Base-by-base conservation (phyloP, 2,888 invertebrate genomes). In the Labia minor region DNA sequence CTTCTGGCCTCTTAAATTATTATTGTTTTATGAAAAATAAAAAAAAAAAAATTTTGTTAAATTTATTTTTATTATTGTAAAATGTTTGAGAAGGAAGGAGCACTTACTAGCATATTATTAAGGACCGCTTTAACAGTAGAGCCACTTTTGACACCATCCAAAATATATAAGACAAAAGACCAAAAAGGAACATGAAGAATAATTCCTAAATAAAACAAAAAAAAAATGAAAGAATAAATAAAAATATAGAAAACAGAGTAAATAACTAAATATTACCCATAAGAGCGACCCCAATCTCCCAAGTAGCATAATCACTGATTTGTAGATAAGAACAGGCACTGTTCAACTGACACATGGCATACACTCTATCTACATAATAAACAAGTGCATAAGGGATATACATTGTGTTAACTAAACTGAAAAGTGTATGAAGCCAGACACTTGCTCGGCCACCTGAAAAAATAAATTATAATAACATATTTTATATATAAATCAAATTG, bases 361-460 rank as follows among this genome's bases (percentile, higher is more conserved):
- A 86, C 37, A 91, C 89, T 72, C 89, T 84, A 75, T 89, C 88
- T 64, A 91, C 87, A 75, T 87, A 91, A 75, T 91, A 91, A 64
- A 92, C 83, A 64, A 89, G 86, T 11, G 91, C 91, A 75, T 89
- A 90, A 0, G 92, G 89, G 71, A 88, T 83, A 76, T 92, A 92
- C 82, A 90, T 86, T 26, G 90, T 88, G 74, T 90, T 86, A 67
- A 89, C 73, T 65, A 90, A 78, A 69, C 87, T 86, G 74, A 90
- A 89, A 61, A 89, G 78, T 33, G 85, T 78, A 75, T 92, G 92
- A 4, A 90, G 79, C 64, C 83, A 81, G 72, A 86, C 84, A 1
- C 88, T 87, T 62, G 85, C 83, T 73, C 84, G 82, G 64, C 83
- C 85, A 72, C 86, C 87, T 87, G 79, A 20, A 37, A 71, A 67